phyloP scores from a whole-genome alignment of 2,797 vertebrate species.

The Halcyon badia region DNA sequence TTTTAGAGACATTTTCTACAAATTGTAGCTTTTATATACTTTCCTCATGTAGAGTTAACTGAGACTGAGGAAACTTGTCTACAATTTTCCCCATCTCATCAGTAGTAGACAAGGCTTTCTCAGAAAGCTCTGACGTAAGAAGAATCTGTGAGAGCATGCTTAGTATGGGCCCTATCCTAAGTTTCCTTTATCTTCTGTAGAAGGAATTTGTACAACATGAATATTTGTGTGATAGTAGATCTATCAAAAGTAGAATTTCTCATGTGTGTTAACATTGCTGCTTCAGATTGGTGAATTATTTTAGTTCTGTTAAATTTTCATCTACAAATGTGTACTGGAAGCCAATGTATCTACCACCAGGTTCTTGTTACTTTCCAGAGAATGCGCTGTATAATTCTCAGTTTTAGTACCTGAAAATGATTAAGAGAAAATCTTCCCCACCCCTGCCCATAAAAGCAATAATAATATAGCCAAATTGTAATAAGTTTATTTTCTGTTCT shows the following conservation, averaged over 20 bases:
- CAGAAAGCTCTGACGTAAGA: not conserved
- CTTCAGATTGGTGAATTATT: not conserved
- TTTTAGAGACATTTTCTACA: not conserved
- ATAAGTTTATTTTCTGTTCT: slow-evolving; percentile 3
- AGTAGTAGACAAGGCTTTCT: not conserved
- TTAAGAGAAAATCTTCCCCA: not conserved
- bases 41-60: not conserved
- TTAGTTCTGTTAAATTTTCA: not conserved
- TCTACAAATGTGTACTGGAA: not conserved
- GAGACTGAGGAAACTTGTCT: not conserved
- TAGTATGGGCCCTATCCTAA: not conserved
- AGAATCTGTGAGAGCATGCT: not conserved
- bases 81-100: not conserved
- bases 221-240: not conserved
- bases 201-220: not conserved
- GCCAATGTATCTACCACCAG: fast-evolving
- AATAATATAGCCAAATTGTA: not conserved
- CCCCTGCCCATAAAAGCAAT: not conserved
- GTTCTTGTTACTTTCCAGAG: not conserved
- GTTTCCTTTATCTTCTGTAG: not conserved
- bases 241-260: not conserved
- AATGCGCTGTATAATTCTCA: not conserved
- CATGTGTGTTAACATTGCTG: not conserved
- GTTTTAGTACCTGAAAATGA: not conserved
- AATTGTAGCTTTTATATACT: not conserved